These are phyloP conservation scores for Esox lucius DNA, from an alignment of 2,797 vertebrate species.

Conservation along the genomic window DNA sequence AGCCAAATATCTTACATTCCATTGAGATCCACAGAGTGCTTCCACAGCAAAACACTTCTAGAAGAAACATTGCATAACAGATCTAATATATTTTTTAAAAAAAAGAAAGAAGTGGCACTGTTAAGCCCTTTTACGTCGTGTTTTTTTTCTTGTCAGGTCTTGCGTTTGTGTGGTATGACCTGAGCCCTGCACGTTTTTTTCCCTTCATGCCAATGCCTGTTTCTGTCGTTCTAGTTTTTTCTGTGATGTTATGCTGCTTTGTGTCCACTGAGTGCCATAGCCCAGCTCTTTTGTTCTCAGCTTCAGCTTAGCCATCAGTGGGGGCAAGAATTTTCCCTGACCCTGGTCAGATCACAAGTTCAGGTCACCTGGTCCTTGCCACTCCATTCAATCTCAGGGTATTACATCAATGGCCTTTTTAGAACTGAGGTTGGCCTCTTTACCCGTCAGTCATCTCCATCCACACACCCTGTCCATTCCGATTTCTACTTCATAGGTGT, in stretches of 20 bases:
- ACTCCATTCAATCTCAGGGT: background rate
- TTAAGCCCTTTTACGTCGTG: too few species aligned
- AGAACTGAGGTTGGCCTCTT: background rate
- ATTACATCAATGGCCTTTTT: background rate
- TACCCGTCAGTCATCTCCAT: background rate
- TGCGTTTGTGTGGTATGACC: too few species aligned
- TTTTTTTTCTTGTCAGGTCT: background rate
- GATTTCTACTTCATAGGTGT: background rate
- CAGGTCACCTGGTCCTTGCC: background rate
- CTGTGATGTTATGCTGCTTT: background rate
- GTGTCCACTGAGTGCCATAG: background rate
- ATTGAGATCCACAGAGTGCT: background rate
- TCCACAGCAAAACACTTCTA: background rate
- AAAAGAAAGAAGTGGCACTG: too few species aligned
- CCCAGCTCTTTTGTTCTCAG: background rate
- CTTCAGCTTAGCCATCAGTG: background rate
- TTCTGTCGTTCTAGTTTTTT: background rate
- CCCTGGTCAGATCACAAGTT: background rate
- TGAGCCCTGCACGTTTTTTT: background rate
- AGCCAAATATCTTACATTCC: slow-evolving; percentile 47
- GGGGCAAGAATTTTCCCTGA: background rate
- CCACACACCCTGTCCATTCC: background rate
- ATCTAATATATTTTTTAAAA: too few species aligned
- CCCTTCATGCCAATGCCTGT: background rate
- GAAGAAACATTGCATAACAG: too few species aligned